Base-by-base conservation (phyloP, 2,797 vertebrate genomes). In the Emydoidea blandingii region DNA sequence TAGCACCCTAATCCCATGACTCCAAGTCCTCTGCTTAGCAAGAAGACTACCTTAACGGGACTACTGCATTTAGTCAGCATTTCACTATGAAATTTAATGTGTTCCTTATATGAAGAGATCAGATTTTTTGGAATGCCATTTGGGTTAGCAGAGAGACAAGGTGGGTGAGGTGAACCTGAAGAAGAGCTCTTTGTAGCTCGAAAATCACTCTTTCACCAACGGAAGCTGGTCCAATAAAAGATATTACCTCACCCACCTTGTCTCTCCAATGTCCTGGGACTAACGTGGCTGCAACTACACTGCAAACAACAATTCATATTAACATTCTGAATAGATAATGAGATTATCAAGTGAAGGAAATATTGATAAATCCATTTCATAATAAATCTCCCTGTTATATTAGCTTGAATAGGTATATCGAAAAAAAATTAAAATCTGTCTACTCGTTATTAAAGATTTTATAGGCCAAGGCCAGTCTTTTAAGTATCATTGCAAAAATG, bases 291-390 rank as follows among this genome's bases (percentile, higher is more conserved):
- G 19, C 37, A 72, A 72, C 37, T 72, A 41, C 21, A 41, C n/a
- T 72, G n/a, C n/a, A 72, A 72, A 41, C 68, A 41, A 25, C 37
- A 72, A 72, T 72, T 72, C 79, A 81, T n/a, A 76, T 52, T 91
- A 87, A 34, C 23, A 5, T 1, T 89, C 44, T n/a, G 14, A 4
- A 5, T 81, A 68, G 62, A n/a, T 82, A 85, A 81, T 68, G 34
- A 94, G 80, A 57, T 72, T 91, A 59, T 82, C 21, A 81, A 91
- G 88, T 49, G 82, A 25, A 15, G 89, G 11, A 59, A 95, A 81
- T 87, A 86, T 79, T 87, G 19, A 19, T 93, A 82, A 72, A 88
- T 95, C 59, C 21, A 47, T 94, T 90, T 93, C 59, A 59, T 92
- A 76, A 47, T 47, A 10, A 56, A 62, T 79, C 47, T 85, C 31